Evolutionary conservation across 2,888 invertebrate genomes (phyloP).

Genomic region (Pachymerium ferrugineum): DNA sequence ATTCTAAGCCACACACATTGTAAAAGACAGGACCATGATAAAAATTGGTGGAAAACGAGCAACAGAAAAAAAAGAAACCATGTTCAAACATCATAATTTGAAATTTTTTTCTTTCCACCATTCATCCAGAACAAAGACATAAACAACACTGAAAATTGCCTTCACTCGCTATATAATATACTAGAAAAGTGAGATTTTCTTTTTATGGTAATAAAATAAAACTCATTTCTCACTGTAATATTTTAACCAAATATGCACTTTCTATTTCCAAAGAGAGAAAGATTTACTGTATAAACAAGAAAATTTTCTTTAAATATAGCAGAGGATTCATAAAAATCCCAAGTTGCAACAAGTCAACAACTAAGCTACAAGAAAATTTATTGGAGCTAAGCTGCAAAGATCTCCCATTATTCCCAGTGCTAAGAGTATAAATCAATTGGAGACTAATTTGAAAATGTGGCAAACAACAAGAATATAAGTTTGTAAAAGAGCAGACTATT

Average conservation of each 20-base stretch:
- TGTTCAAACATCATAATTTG: neutral
- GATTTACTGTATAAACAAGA: neutral
- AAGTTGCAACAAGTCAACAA: neutral
- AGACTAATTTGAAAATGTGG: neutral
- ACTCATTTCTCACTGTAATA: too few species aligned
- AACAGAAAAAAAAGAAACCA: neutral
- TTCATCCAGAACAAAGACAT: neutral
- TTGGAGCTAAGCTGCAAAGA: neutral
- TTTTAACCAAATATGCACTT: neutral
- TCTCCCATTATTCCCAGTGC: neutral
- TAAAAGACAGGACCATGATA: too few species aligned
- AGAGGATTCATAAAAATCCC: too few species aligned
- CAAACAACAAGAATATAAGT: neutral
- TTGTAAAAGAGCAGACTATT: neutral
- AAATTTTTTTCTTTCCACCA: too few species aligned
- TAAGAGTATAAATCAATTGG: neutral
- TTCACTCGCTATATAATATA: neutral
- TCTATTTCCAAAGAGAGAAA: neutral
- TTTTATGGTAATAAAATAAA: too few species aligned
- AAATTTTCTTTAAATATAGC: too few species aligned
- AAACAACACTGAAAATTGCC: neutral
- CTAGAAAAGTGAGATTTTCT: too few species aligned
- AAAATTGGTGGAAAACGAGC: too few species aligned
- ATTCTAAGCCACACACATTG: too few species aligned
- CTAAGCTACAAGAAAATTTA: neutral